Evolutionary conservation across 2,888 invertebrate genomes (phyloP).

Genomic region (Morinoia aosen): DNA sequence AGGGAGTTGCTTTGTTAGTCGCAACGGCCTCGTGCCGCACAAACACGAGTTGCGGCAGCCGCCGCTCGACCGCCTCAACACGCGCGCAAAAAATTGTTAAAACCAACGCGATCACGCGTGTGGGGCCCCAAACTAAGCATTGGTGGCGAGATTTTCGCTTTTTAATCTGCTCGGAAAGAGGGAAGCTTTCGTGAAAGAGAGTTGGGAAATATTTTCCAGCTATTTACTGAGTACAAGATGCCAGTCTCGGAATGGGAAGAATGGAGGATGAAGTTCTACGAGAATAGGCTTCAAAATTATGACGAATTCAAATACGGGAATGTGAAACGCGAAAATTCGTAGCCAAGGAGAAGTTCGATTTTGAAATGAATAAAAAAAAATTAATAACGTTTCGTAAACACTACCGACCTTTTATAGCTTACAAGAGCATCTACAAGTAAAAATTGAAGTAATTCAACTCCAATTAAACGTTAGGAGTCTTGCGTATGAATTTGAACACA

Average conservation of each 20-base stretch:
- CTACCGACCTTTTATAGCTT: too few relatives aligned
- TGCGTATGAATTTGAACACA: too few relatives aligned
- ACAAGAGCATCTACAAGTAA: too few relatives aligned
- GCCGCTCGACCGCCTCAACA: not conserved
- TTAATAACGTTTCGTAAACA: too few relatives aligned
- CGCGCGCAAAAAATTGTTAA: not conserved
- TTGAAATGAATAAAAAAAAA: not conserved
- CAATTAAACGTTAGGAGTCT: too few relatives aligned
- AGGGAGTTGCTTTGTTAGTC: constrained; percentile 48
- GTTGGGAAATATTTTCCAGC: not conserved
- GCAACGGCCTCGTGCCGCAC: not conserved
- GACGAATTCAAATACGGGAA: not conserved
- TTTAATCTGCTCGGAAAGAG: not conserved
- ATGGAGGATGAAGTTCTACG: not conserved
- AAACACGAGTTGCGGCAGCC: not conserved
- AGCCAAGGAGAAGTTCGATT: not conserved
- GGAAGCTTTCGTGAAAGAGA: not conserved
- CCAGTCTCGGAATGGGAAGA: not conserved
- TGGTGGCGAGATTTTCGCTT: not conserved
- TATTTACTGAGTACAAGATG: not conserved
- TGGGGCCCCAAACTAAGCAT: not conserved
- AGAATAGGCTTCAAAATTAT: not conserved
- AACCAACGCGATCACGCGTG: not conserved
- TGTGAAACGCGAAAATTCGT: not conserved
- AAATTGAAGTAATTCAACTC: too few relatives aligned